Percentiles rank a stretch among this genome's conserved stretches.
Evolutionary conservation across 2,113 vertebrate genomes (phyloP).

Genomic region (Lagopus muta): DNA sequence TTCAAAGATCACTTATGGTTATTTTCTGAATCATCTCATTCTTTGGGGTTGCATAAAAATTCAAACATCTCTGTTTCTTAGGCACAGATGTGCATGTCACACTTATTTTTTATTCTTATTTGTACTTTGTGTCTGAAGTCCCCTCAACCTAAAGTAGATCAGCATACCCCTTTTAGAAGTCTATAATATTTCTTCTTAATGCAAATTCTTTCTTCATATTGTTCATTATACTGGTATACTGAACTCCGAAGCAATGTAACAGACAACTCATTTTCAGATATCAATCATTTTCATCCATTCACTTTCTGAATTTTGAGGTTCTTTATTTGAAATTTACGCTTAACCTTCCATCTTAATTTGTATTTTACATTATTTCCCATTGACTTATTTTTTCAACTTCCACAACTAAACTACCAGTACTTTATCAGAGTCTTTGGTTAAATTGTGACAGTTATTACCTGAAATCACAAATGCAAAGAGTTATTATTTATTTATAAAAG

Average conservation of each 20-base stretch:
- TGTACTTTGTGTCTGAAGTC: background rate
- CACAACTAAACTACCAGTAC: background rate
- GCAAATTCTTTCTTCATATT: background rate
- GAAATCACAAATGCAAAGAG: background rate
- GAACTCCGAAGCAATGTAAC: background rate
- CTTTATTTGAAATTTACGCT: background rate
- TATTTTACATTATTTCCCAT: background rate
- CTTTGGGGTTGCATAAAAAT: background rate
- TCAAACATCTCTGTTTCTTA: background rate
- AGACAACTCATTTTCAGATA: conserved; percentile 22
- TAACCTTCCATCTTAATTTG: background rate
- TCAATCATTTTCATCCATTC: background rate
- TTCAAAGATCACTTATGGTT: background rate
- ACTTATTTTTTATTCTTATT: background rate
- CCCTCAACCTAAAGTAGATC: background rate
- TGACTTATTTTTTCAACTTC: background rate
- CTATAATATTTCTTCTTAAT: background rate
- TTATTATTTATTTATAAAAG: background rate
- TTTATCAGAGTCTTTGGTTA: background rate
- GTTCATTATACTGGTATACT: background rate
- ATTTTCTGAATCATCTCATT: conserved; percentile 10
- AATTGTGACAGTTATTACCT: background rate
- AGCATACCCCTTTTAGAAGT: background rate
- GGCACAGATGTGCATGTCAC: background rate
- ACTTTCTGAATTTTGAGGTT: background rate